Evolutionary conservation across 2,888 invertebrate genomes (phyloP).

Genomic region (Eurois occulta): DNA sequence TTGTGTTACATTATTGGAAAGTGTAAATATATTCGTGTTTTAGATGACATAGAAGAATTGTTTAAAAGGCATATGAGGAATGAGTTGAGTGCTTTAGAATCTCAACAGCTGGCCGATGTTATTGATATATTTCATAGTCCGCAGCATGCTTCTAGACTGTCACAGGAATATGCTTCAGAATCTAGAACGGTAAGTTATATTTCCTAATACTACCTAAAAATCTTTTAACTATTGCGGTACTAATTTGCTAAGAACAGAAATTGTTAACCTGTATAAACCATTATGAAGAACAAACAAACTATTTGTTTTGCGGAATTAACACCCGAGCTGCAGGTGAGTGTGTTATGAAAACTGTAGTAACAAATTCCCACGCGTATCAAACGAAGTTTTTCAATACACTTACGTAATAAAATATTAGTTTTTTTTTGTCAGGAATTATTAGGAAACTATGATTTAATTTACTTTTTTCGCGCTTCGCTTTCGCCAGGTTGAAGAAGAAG

Average conservation of each 20-base stretch:
- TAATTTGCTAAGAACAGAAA: neutral
- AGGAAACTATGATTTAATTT: too few species aligned
- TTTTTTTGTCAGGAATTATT: too few species aligned
- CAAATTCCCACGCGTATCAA: too few species aligned
- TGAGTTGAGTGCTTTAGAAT: constrained; percentile 75
- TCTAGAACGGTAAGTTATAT: constrained; percentile 75
- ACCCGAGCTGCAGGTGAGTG: too few species aligned
- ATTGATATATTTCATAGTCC: constrained; percentile 79
- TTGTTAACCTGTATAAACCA: neutral
- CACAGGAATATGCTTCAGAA: constrained; percentile 64
- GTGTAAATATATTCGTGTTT: constrained; percentile 49
- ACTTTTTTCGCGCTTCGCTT: too few species aligned
- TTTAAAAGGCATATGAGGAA: constrained; percentile 78
- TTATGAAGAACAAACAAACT: too few species aligned
- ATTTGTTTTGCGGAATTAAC: too few species aligned
- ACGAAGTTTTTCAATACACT: too few species aligned
- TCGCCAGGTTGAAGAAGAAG: too few species aligned
- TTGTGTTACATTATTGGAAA: neutral
- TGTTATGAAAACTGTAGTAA: too few species aligned
- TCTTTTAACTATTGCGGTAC: neutral
- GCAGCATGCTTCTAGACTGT: constrained; percentile 66
- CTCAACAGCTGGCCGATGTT: constrained; percentile 73
- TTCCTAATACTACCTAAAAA: neutral
- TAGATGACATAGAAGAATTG: constrained; percentile 78
- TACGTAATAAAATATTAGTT: too few species aligned